Percentiles rank a stretch among this genome's conserved stretches.
phyloP scores from a whole-genome alignment of 2,888 invertebrate species.

The Parnassius mnemosyne region DNA sequence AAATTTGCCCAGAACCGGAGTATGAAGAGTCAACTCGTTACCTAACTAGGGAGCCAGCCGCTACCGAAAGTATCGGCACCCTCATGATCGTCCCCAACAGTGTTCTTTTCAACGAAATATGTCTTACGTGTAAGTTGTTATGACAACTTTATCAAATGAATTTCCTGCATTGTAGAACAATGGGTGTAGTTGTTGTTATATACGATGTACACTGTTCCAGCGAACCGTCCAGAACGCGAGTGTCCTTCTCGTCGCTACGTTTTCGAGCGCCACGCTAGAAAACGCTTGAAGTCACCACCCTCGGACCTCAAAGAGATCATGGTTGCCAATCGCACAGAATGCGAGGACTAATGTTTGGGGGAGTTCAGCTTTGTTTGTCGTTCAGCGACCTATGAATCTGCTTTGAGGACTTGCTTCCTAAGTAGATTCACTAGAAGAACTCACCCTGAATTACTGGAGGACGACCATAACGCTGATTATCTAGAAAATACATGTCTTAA shows the following conservation, averaged over 20 bases:
- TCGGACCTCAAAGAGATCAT: conserved; percentile 92
- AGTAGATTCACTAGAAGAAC: conserved; percentile 91
- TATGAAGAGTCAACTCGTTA: conserved; percentile 95
- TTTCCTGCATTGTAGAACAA: conserved; percentile 8
- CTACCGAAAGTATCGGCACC: conserved; percentile 93
- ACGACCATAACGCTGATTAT: conserved; percentile 93
- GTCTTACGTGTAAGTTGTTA: conserved; percentile 89
- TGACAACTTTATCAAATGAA: neutral
- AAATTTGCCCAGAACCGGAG: conserved; percentile 88
- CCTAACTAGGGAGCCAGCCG: conserved; percentile 90
- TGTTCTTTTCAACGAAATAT: conserved; percentile 94
- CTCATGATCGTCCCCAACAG: conserved; percentile 94
- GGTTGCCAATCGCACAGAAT: conserved; percentile 92
- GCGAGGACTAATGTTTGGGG: conserved; percentile 93
- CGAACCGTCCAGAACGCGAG: conserved; percentile 92
- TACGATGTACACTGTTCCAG: conserved; percentile 43
- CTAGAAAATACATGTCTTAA: conserved; percentile 94
- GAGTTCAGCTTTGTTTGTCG: conserved; percentile 94
- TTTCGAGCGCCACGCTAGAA: conserved; percentile 92
- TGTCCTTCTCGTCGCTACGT: conserved; percentile 94
- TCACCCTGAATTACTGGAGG: conserved; percentile 90
- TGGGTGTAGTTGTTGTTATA: neutral
- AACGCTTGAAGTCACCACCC: conserved; percentile 89
- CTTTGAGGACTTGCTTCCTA: conserved; percentile 88
- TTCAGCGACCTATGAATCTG: conserved; percentile 90